Percentiles rank a stretch among this genome's conserved stretches.
Conservation (phyloP, 2,888 invertebrate species). For the Trichacis sp. region DNA sequence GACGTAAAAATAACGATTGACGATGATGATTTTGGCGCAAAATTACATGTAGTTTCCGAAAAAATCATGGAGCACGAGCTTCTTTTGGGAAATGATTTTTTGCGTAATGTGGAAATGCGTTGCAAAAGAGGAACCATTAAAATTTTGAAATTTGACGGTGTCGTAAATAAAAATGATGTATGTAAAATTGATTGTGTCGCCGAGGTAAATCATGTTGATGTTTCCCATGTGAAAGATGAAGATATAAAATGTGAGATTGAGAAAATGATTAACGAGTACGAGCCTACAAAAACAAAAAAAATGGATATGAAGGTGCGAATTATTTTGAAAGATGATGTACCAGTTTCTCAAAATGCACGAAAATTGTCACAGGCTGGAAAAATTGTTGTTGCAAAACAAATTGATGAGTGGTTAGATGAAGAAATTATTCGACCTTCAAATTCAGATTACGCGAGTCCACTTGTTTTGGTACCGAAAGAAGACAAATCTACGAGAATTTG, state of each 20-base stretch:
- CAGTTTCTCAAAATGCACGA: slow-evolving; percentile 47
- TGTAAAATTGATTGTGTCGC: not conserved
- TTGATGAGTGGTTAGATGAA: slow-evolving; percentile 52
- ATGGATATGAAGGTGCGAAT: slow-evolving; percentile 46
- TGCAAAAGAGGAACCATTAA: not conserved
- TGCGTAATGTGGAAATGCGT: slow-evolving; percentile 13
- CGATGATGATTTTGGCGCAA: slow-evolving; percentile 8
- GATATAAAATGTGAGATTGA: slow-evolving; percentile 2
- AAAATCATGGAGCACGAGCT: slow-evolving; percentile 13
- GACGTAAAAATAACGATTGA: slow-evolving; percentile 21
- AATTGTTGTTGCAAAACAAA: slow-evolving; percentile 47
- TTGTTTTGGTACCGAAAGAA: slow-evolving; percentile 49
- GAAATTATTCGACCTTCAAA: slow-evolving; percentile 48
- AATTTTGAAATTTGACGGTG: not conserved
- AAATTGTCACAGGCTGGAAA: slow-evolving; percentile 43
- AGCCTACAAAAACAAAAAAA: slow-evolving; percentile 16
- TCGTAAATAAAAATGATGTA: not conserved
- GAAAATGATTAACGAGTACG: slow-evolving; percentile 12
- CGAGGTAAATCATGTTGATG: slow-evolving; percentile 1
- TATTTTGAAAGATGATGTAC: slow-evolving; percentile 51
- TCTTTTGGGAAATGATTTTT: slow-evolving; percentile 29
- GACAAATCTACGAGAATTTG: slow-evolving; percentile 48
- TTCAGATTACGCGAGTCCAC: slow-evolving; percentile 54
- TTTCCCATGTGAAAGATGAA: slow-evolving; percentile 25
- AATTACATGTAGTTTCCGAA: slow-evolving; percentile 29